These are phyloP conservation scores for Neoscelio sp. DNA, from an alignment of 2,888 invertebrate species.

Conservation along the genomic window DNA sequence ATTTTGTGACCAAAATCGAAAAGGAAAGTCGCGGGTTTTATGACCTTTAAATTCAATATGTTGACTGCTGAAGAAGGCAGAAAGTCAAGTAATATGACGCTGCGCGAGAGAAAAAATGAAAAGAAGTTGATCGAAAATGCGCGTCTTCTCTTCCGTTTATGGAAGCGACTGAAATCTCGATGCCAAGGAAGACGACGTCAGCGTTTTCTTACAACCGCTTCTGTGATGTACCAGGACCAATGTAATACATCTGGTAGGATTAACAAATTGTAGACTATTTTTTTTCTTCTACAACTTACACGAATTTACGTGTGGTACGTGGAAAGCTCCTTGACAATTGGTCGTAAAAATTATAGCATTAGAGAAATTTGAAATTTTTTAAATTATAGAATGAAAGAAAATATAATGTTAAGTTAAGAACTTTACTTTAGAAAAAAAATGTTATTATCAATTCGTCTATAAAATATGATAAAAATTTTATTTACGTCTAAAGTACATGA, in stretches of 20 bases:
- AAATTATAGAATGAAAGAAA: too few species aligned
- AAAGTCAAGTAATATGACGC: conserved; percentile 43
- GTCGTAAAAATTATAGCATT: too few species aligned
- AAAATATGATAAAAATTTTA: too few species aligned
- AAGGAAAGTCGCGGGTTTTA: conserved; percentile 16
- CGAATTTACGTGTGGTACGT: neutral
- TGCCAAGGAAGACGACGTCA: conserved; percentile 27
- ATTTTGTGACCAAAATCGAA: neutral
- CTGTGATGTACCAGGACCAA: conserved; percentile 14
- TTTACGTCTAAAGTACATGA: neutral
- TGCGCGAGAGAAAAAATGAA: conserved; percentile 9
- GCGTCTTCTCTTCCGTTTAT: conserved; percentile 35
- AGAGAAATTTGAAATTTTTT: too few species aligned
- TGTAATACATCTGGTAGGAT: conserved; percentile 11
- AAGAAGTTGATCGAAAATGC: conserved; percentile 36
- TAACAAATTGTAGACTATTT: neutral
- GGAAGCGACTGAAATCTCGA: conserved; percentile 35
- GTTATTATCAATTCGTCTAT: too few species aligned
- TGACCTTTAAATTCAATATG: conserved; percentile 25
- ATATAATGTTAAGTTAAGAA: too few species aligned
- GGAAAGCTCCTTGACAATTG: too few species aligned
- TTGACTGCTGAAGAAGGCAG: conserved; percentile 38
- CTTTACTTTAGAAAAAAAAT: too few species aligned
- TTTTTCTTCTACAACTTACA: too few species aligned
- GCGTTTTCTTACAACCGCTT: conserved; percentile 17